These are phyloP conservation scores for Brachylomia viminalis DNA, from an alignment of 2,888 invertebrate genomes.

Conservation along the genomic window DNA sequence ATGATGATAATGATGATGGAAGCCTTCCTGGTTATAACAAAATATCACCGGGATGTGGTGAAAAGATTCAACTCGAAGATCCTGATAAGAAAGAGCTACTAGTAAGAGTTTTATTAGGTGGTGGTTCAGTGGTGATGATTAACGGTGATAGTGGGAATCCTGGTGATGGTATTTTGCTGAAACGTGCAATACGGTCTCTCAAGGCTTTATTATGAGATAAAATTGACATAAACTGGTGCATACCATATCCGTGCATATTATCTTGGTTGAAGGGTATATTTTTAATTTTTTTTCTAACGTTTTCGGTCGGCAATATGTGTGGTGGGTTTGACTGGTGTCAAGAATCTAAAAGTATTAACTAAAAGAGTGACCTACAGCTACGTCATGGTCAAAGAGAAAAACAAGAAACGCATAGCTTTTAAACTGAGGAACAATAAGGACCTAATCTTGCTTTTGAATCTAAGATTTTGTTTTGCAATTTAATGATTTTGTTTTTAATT, in stretches of 20 bases:
- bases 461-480: neutral
- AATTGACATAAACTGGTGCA: too few species aligned
- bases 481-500: constrained; percentile 55
- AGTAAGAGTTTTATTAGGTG: constrained; percentile 74
- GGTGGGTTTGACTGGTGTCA: neutral
- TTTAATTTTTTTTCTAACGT: too few species aligned
- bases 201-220: neutral
- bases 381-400: too few species aligned
- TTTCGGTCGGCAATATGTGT: neutral
- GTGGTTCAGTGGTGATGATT: constrained; percentile 57
- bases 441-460: neutral
- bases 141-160: constrained; percentile 14
- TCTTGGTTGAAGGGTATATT: too few species aligned
- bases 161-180: constrained; percentile 1
- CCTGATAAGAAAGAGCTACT: constrained; percentile 83
- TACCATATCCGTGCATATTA: too few species aligned
- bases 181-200: neutral
- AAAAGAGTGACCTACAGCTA: too few species aligned
- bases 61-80: constrained; percentile 84
- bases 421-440: neutral
- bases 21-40: constrained; percentile 84
- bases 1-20: constrained; percentile 65
- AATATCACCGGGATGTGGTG: constrained; percentile 81
- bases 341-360: too few species aligned
- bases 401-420: neutral